Conservation (phyloP, 2,888 invertebrate species). For the Bimastos eiseni region DNA sequence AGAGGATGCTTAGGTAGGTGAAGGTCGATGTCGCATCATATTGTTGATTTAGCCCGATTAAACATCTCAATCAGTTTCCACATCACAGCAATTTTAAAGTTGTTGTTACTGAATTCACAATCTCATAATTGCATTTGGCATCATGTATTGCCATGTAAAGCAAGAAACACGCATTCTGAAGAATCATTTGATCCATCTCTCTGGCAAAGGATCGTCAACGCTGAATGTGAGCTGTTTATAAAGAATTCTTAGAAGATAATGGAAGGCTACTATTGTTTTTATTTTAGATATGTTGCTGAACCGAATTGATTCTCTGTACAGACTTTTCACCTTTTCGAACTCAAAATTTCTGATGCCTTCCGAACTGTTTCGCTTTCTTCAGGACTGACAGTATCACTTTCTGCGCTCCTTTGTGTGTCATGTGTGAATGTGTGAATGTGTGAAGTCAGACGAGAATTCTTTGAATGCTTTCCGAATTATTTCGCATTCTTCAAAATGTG, state of each 20-base stretch:
- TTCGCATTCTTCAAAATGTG: neutral
- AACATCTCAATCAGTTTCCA: neutral
- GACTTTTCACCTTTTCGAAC: neutral
- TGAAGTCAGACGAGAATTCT: neutral
- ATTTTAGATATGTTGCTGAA: neutral
- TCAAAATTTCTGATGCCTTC: neutral
- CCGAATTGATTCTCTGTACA: slow-evolving; percentile 18
- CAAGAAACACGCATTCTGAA: neutral
- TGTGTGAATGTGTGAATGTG: no score
- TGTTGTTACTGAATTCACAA: neutral
- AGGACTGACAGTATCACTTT: neutral
- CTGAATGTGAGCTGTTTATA: neutral
- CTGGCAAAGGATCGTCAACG: neutral
- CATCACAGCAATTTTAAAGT: neutral
- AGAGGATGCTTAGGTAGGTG: neutral
- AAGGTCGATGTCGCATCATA: neutral
- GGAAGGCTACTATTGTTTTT: neutral
- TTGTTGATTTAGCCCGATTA: neutral
- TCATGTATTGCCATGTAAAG: neutral
- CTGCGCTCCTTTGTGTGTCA: neutral
- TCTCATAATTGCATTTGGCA: neutral
- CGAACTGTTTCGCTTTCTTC: neutral
- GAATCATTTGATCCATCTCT: neutral
- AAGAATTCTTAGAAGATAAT: neutral
- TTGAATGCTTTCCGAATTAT: neutral